phyloP scores from a whole-genome alignment of 2,113 vertebrate genomes.

The Petaurus breviceps region DNA sequence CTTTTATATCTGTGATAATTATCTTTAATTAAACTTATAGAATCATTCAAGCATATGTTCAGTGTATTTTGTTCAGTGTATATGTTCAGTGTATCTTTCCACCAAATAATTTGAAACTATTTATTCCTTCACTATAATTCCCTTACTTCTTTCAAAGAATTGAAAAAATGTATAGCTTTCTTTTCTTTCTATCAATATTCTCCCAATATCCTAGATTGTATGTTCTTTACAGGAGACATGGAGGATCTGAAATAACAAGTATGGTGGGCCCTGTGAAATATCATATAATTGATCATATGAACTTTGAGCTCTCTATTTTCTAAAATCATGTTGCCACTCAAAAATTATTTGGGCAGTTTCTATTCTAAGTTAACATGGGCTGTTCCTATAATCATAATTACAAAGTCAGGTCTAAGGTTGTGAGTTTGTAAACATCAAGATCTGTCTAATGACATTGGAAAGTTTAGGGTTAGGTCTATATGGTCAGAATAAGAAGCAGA shows the following conservation, averaged over 20 bases:
- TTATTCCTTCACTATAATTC: background rate
- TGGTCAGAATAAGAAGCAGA: background rate
- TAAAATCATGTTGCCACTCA: background rate
- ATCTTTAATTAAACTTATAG: slow-evolving; percentile 49
- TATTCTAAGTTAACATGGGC: background rate
- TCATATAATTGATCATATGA: background rate
- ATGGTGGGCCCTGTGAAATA: background rate
- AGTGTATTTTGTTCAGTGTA: background rate
- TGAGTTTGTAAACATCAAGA: background rate
- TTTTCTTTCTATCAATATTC: background rate
- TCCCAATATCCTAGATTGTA: background rate
- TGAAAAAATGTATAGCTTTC: background rate
- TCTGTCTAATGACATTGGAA: background rate
- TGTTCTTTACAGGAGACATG: background rate
- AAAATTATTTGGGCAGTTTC: background rate
- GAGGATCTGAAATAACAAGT: background rate
- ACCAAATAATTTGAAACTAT: slow-evolving; percentile 36
- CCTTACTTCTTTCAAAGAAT: background rate
- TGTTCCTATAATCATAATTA: background rate
- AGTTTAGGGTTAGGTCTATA: background rate
- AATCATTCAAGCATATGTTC: slow-evolving; percentile 28
- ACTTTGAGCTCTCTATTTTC: background rate
- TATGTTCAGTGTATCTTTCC: slow-evolving; percentile 28
- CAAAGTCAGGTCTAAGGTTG: background rate
- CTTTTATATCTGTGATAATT: slow-evolving; percentile 61